These are phyloP conservation scores for Anabas testudineus DNA, from an alignment of 2,797 vertebrate genomes.

Conservation along the genomic window DNA sequence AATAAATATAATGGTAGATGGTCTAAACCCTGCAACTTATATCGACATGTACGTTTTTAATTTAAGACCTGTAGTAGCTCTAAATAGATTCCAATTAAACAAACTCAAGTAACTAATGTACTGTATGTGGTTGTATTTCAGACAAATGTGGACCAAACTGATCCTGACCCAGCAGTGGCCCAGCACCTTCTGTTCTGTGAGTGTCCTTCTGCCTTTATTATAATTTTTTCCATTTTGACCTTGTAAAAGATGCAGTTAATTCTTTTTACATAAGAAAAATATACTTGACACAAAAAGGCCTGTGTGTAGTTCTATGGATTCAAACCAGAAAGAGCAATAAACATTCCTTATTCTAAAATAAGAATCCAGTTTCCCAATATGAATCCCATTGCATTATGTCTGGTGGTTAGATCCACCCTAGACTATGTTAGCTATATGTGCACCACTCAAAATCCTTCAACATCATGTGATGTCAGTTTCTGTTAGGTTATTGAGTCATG, in stretches of 20 bases:
- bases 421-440: not conserved
- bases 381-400: too few relatives aligned
- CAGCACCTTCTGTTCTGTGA: constrained; percentile 83
- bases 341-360: not conserved
- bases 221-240: not conserved
- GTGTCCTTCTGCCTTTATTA: constrained; percentile 29
- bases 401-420: not conserved
- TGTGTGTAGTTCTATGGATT: too few relatives aligned
- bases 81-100: not conserved
- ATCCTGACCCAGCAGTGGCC: constrained; percentile 88
- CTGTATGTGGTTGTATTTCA: constrained; percentile 52
- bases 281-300: not conserved
- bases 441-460: not conserved
- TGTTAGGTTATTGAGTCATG: constrained; percentile 20
- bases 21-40: too few relatives aligned
- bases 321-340: too few relatives aligned
- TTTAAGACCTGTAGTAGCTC: not conserved
- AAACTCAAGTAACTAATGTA: not conserved
- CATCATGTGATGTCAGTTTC: constrained; percentile 36
- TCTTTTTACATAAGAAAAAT: not conserved
- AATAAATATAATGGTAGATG: not conserved
- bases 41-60: too few relatives aligned
- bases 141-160: constrained; percentile 82
- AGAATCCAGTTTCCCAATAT: too few relatives aligned
- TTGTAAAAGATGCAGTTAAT: not conserved